Base-by-base conservation (phyloP, 37 sponge, comb jelly and placozoan species). In the Dysidea cf. avara region DNA sequence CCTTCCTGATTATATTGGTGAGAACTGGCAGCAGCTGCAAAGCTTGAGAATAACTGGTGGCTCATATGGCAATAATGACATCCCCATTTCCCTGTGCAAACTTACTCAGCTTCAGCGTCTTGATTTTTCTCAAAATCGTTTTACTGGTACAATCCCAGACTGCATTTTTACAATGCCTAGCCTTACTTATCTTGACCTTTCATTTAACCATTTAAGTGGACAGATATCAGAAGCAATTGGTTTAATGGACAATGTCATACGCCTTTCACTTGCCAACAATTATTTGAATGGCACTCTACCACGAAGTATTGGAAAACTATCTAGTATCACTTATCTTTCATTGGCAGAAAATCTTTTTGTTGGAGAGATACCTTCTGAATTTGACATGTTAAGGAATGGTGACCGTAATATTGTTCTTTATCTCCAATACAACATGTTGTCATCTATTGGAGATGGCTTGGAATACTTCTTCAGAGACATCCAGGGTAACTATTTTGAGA, bases 221-320 rank as follows among this genome's bases (percentile, higher is more conserved):
- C 32, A 35, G 0, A 36, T 92, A 1, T 87, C 92, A 14, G 37
- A 7, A 18, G 86, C 87, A 54, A 40, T 92, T 0, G 71, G 87
- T 47, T 12, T 69, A 18, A 24, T 86, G 71, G 24, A 36, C 18
- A 58, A 25, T 24, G 48, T 92, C 31, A 3, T 9, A 31, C 46
- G 61, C 25, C 14, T 92, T 7, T 79, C 77, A n/a, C 34, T 92
- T 16, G 79, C 84, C 11, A 63, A 86, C 46, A 92, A 92, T 46
- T 32, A 55, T 17, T 40, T 92, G 13, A 83, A 71, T 9, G 92
- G 92, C 0, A 21, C 79, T 0, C 75, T 92, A 18, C 92, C 92
- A 6, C 61, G 73, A 24, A 40, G 63, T 32, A 51, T 92, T 52
- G 81, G 76, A 4, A 5, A 43, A 43, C 46, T 43, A 43, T 12